Conservation (phyloP, 2,888 invertebrate genomes). For the Eubasilissa splendida region DNA sequence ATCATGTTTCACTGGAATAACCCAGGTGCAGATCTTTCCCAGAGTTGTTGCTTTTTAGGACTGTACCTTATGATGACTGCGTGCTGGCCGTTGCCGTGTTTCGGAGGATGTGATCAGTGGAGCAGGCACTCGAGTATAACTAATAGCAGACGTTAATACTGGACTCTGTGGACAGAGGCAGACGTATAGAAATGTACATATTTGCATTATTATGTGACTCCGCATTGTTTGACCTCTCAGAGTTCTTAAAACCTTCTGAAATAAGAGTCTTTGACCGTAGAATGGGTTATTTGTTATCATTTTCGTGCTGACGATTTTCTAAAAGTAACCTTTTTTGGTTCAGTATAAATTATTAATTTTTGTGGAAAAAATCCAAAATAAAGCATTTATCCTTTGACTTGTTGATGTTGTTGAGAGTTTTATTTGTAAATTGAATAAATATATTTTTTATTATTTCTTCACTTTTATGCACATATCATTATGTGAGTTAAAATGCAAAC, state of each 20-base stretch:
- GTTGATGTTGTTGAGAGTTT: constrained; percentile 57
- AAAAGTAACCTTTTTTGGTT: background rate
- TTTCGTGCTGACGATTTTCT: no score
- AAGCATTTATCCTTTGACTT: constrained; percentile 53
- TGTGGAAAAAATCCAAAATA: constrained; percentile 23
- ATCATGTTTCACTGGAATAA: no score
- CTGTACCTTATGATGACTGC: no score
- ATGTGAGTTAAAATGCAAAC: background rate
- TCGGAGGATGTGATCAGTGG: no score
- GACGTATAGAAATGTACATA: no score
- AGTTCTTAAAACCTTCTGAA: no score
- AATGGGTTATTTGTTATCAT: no score
- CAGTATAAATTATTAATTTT: constrained; percentile 35
- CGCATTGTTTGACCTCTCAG: background rate
- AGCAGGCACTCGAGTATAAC: no score
- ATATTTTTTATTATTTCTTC: constrained; percentile 38
- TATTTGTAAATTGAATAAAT: constrained; percentile 54
- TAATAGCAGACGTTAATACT: no score
- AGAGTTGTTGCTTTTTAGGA: no score
- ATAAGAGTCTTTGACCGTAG: background rate
- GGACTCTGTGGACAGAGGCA: no score
- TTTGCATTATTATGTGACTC: background rate
- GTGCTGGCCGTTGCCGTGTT: no score
- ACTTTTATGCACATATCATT: background rate
- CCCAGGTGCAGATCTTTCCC: constrained; percentile 1